Conservation (phyloP, 2,113 vertebrate species). For the Tapirus terrestris region DNA sequence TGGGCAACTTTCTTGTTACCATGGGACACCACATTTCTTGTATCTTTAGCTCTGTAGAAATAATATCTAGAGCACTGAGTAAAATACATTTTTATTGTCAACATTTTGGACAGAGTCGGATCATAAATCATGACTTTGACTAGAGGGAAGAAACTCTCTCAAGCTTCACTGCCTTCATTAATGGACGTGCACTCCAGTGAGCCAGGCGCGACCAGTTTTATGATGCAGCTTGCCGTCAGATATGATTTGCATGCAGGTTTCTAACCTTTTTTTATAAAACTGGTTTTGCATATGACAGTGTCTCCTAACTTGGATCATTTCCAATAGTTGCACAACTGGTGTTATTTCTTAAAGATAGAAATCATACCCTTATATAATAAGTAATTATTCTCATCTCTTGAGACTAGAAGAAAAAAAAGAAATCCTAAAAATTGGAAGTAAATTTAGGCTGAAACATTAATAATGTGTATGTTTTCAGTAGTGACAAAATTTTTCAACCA, state of each 20-base stretch:
- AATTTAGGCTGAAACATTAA: background rate
- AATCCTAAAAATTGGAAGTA: background rate
- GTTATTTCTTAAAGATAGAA: background rate
- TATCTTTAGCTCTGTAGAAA: background rate
- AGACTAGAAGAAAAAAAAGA: background rate
- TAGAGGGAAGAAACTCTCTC: background rate
- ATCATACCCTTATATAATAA: background rate
- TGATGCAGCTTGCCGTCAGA: background rate
- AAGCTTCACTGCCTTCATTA: background rate
- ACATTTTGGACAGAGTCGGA: background rate
- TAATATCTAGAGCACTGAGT: background rate
- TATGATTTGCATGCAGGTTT: background rate
- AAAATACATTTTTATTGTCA: background rate
- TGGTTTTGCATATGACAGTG: background rate
- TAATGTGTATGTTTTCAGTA: background rate
- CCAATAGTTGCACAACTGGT: background rate
- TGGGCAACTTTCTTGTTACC: background rate
- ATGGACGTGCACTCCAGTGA: background rate
- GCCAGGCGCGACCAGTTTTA: constrained; percentile 26
- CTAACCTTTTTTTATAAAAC: background rate
- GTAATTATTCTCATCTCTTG: background rate
- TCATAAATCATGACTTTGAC: background rate
- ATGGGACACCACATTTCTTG: background rate
- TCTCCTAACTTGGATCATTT: background rate
- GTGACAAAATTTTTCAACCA: background rate